Evolutionary conservation across 1,140 invertebrate species (phyloP), one percentile per base, ranked within the genome.

Genomic region (Drosophila kurseongensis): DNA sequence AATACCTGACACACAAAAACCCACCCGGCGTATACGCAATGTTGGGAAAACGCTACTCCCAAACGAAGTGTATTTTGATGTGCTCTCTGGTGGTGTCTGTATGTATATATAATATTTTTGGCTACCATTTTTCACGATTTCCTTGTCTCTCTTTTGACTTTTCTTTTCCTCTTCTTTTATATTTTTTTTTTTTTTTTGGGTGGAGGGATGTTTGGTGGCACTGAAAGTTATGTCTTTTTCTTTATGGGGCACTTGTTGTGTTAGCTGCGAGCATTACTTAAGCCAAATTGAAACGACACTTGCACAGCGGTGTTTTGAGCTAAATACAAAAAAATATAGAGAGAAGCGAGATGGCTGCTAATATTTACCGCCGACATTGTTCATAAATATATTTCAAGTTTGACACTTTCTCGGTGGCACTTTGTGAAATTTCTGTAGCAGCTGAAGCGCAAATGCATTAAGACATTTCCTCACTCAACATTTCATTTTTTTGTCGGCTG

Each of bases 221-320:
- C 12, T 40, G 41, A 27, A 47, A 71, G 52, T 71, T 71, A 71
- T 71, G 52, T 60, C 54, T 59, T 55, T 68, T 10, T 27, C 27
- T 88, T 89, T 78, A 89, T 88, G 73, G 84, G 84, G 84, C 84
- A 88, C 84, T 88, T 88, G 84, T 88, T 88, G 84, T 80, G 76
- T 65, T 80, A 51, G 57, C 60, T 45, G 32, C 16, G 44, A 62
- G 60, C 67, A 47, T 69, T 74, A 88, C 83, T 89, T 88, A 80
- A 67, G 52, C 47, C 65, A 89, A 83, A 88, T 88, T 89, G 77
- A 83, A 84, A 67, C 48, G 65, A 63, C 60, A 65, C 55, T 63
- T 36, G 57, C 63, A 38, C 78, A 78, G 51, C 50, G 58, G 75
- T 52, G 78, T 54, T 62, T 75, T 50, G 7, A 36, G 23, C 18